Base-by-base conservation (phyloP, 2,888 invertebrate genomes). In the Lacanobia wlatinum region DNA sequence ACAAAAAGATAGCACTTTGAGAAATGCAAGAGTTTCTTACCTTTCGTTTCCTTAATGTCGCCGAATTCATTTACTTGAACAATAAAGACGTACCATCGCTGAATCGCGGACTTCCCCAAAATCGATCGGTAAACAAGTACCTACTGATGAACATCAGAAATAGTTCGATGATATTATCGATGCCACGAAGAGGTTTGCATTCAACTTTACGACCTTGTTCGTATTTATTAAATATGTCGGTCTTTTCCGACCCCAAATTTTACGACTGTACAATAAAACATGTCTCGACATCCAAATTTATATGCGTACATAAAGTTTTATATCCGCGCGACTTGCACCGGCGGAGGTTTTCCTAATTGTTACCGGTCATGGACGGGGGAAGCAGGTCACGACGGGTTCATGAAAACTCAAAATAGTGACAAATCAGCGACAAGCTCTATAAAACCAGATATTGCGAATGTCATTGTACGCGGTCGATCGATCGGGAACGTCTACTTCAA, bases 221-320 rank as follows among this genome's bases (percentile, higher is more conserved):
- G 94, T 95, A 96, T 96, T 96, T 96, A 96, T 93, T 96, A 96
- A 96, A 96, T 96, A 95, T 95, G 94, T 95, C 94, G 95, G 95
- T 94, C 92, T 94, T 93, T 95, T 92, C 95, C 94, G 93, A 93
- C 94, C 95, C 95, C 92, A 94, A 95, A 96, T 95, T 96, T 96
- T 95, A 96, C 95, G 95, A 94, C 87, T 86, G 90, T 87, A 93
- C 95, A 96, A 95, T 96, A 96, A 96, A 96, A 95, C 95, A 96
- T 96, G 96, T 96, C 96, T 94, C 96, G 96, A 94, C 95, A 96
- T 93, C 93, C 90, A 93, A 96, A 96, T 96, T 96, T 96, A 96
- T 96, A 95, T 92, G 94, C 94, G 94, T 94, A 95, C 95, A 96
- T 96, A 96, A 96, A 96, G 94, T 96, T 96, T 96, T 95, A 96